Evolutionary conservation across 2,888 invertebrate species (phyloP).

Genomic region (Cheilosia pagana): DNA sequence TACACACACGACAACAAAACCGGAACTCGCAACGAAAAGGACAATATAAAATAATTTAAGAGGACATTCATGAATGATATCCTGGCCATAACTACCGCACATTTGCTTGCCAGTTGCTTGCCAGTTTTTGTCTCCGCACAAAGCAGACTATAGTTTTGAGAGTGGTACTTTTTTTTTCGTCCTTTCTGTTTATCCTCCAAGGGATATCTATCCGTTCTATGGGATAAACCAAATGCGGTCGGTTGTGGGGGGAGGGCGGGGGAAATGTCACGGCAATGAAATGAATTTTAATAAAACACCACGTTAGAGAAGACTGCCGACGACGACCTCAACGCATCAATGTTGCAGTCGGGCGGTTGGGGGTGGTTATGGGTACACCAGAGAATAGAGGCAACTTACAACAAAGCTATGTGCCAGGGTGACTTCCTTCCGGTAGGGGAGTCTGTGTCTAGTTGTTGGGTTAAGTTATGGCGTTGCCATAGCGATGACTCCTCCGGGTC

Average conservation of each 20-base stretch:
- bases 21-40: conserved; percentile 42
- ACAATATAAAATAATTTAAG: conserved; percentile 75
- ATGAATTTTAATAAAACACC: conserved; percentile 74
- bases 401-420: conserved; percentile 56
- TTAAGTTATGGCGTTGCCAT: conserved; percentile 56
- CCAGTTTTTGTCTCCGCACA: conserved; percentile 45
- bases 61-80: conserved; percentile 72
- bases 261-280: conserved; percentile 60
- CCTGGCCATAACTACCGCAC: conserved; percentile 61
- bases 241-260: background rate
- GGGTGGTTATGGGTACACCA: background rate
- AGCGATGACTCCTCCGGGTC: conserved; percentile 52
- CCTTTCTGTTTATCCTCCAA: background rate
- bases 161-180: background rate
- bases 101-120: conserved; percentile 22
- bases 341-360: conserved; percentile 42
- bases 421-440: conserved; percentile 54
- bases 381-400: conserved; percentile 32
- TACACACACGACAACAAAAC: conserved; percentile 1
- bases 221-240: conserved; percentile 14
- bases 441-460: conserved; percentile 30
- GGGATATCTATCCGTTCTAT: conserved; percentile 32
- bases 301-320: conserved; percentile 28
- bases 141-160: background rate
- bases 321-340: conserved; percentile 56